phyloP scores from a whole-genome alignment of 1,140 invertebrate species.

The Chelonus insularis region DNA sequence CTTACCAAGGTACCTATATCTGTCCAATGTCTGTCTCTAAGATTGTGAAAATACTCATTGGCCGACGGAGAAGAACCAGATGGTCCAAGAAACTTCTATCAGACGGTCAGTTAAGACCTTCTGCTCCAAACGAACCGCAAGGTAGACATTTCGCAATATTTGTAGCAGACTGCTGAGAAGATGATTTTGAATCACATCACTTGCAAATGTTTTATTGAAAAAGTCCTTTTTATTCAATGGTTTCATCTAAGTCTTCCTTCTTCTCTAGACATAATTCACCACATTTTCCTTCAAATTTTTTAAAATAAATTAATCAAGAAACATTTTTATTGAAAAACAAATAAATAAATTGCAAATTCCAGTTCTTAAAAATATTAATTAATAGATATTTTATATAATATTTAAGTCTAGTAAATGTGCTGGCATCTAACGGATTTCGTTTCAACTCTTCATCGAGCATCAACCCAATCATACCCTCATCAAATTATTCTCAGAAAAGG shows the following conservation, averaged over 20 bases:
- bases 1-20: background rate
- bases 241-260: no score
- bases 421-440: conserved; percentile 49
- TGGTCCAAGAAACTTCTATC: conserved; percentile 45
- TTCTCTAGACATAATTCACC: no score
- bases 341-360: no score
- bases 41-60: background rate
- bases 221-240: no score
- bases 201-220: no score
- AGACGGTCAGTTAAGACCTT: conserved; percentile 48
- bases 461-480: background rate
- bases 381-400: no score
- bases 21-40: background rate
- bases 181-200: conserved; percentile 14
- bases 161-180: conserved; percentile 21
- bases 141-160: conserved; percentile 47
- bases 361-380: no score
- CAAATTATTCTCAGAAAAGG: no score
- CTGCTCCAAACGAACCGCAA: conserved; percentile 58
- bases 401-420: conserved; percentile 40
- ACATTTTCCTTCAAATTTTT: no score
- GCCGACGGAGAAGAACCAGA: conserved; percentile 7
- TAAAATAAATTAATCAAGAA: no score
- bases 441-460: conserved; percentile 37
- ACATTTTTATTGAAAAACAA: no score